Evolutionary conservation across 2,797 vertebrate species (phyloP).

Genomic region (Falco concolor): DNA sequence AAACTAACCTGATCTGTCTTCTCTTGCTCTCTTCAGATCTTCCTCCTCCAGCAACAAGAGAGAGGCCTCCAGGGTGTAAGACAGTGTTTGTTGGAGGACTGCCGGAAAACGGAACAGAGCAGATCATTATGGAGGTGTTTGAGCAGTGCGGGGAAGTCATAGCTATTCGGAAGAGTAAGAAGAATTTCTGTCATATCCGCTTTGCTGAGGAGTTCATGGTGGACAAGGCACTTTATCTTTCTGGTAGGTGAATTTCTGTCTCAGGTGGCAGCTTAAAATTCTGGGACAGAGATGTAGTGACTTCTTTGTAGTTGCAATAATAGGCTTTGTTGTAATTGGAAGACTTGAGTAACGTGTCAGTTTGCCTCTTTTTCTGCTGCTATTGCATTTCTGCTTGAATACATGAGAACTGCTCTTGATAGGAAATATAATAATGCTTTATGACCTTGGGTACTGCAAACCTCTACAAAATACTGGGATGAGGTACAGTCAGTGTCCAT

Average conservation of each 20-base stretch:
- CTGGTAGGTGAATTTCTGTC: slow-evolving; percentile 75
- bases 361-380: neutral
- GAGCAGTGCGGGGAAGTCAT: slow-evolving; percentile 92
- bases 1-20: neutral
- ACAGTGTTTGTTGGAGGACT: slow-evolving; percentile 95
- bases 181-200: slow-evolving; percentile 95
- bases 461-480: accelerated
- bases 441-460: neutral
- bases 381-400: neutral
- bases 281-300: neutral
- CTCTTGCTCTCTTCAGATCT: slow-evolving; percentile 77
- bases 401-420: neutral
- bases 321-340: neutral
- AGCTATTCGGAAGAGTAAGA: slow-evolving; percentile 94
- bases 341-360: neutral
- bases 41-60: slow-evolving; percentile 89
- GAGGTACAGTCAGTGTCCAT: neutral
- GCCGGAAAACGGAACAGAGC: slow-evolving; percentile 89
- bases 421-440: neutral
- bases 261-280: neutral
- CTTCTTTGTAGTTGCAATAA: accelerated
- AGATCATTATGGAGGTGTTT: slow-evolving; percentile 92
- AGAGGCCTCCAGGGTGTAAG: slow-evolving; percentile 94
- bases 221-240: slow-evolving; percentile 93
- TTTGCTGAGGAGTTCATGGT: slow-evolving; percentile 92